Conservation (phyloP, 2,113 vertebrate species). For the Clarias magur region DNA sequence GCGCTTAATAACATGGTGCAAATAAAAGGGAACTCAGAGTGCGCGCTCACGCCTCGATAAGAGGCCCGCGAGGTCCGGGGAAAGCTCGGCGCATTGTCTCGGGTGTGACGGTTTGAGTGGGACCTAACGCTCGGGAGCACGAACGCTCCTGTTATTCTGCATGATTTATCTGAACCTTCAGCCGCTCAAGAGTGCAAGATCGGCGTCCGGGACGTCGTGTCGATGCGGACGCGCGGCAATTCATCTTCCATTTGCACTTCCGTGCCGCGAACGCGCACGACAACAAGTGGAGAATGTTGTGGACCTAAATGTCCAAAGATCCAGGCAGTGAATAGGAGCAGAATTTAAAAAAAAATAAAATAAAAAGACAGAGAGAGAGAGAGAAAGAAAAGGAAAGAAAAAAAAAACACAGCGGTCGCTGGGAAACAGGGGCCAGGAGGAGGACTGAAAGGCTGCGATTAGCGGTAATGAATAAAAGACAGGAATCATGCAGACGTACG, state of each 20-base stretch:
- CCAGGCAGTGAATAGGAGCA: not conserved
- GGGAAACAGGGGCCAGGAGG: not conserved
- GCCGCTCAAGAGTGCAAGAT: constrained; percentile 13
- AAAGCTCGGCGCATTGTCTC: not conserved
- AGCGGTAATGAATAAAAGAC: constrained; percentile 2
- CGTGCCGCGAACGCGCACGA: not conserved
- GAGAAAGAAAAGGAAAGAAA: not conserved
- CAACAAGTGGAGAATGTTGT: not conserved
- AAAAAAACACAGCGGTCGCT: not conserved
- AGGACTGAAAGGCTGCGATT: constrained; percentile 3
- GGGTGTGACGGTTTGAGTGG: not conserved
- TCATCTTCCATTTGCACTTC: constrained; percentile 17
- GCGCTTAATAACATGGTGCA: constrained; percentile 16
- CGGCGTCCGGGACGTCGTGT: not conserved
- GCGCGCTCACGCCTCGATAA: not conserved
- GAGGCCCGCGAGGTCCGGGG: not conserved
- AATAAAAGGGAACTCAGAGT: not conserved
- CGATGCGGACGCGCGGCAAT: not conserved
- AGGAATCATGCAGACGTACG: not conserved
- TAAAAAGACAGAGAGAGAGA: not conserved
- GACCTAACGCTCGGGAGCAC: not conserved
- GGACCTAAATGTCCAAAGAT: not conserved
- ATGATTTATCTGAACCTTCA: not conserved
- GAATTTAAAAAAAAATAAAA: not conserved
- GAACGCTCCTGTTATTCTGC: not conserved